A percentile compares a stretch with the other conserved stretches of the same genome.
These are phyloP conservation scores for Montipora capricornis DNA, from an alignment of 64 coral and sea anemone species.

Conservation along the genomic window DNA sequence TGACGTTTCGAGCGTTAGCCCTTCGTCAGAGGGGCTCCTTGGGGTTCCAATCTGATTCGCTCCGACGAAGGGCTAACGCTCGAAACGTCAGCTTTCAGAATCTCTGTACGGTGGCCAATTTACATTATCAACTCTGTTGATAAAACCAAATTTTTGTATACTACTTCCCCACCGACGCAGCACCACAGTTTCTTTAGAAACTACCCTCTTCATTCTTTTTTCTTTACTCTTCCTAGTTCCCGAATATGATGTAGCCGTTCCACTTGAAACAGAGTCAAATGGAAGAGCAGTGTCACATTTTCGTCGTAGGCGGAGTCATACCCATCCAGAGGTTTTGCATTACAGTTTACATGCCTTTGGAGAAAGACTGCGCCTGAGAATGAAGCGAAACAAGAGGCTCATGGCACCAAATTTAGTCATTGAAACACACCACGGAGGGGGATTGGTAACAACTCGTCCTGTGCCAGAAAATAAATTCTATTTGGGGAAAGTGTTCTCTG, in stretches of 20 bases:
- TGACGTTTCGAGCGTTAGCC: too few species aligned
- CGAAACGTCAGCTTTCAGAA: too few species aligned
- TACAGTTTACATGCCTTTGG: slow-evolving; percentile 52
- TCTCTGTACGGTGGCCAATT: too few species aligned
- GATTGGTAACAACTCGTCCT: not conserved
- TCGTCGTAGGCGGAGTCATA: not conserved
- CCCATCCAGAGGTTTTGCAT: not conserved
- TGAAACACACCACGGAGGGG: slow-evolving; percentile 32
- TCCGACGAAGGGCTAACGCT: too few species aligned
- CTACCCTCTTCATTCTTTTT: not conserved
- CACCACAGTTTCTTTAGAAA: too few species aligned
- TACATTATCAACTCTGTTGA: too few species aligned
- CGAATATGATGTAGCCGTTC: slow-evolving; percentile 47
- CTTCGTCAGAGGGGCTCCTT: too few species aligned
- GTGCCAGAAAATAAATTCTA: slow-evolving; percentile 32
- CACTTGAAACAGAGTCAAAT: slow-evolving; percentile 18
- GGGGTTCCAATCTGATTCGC: too few species aligned
- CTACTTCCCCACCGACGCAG: too few species aligned
- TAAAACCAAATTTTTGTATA: too few species aligned
- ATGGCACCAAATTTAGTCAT: slow-evolving; percentile 8
- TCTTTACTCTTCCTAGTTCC: slow-evolving; percentile 28
- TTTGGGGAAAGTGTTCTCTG: slow-evolving; percentile 41
- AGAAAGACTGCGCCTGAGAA: slow-evolving; percentile 23
- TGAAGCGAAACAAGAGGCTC: slow-evolving; percentile 16
- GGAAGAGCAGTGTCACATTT: slow-evolving; percentile 7